Percentiles rank a stretch among this genome's conserved stretches.
Conservation (phyloP, 2,797 vertebrate genomes). For the Scolopax rusticola region DNA sequence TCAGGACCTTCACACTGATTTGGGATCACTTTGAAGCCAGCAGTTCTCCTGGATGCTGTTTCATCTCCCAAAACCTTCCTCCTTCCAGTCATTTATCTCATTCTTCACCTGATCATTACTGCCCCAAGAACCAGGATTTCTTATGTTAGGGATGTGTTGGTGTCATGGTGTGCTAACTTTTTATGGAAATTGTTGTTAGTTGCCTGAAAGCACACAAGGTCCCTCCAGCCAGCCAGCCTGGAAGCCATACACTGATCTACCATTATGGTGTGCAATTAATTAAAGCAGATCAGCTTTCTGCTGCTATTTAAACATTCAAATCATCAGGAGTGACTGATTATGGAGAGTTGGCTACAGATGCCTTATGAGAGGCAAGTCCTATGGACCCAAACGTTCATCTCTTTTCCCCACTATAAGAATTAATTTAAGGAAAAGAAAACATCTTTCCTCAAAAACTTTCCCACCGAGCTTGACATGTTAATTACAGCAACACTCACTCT, state of each 20-base stretch:
- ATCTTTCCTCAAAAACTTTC: neutral
- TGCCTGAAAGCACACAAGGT: neutral
- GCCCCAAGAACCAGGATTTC: neutral
- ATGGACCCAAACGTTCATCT: neutral
- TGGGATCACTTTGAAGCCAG: neutral
- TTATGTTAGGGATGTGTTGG: accelerated
- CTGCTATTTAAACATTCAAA: neutral
- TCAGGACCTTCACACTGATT: neutral
- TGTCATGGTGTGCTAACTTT: neutral
- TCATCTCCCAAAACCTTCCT: neutral
- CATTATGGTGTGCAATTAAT: neutral
- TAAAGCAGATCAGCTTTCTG: neutral
- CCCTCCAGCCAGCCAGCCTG: neutral
- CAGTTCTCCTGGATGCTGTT: neutral
- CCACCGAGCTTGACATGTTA: neutral
- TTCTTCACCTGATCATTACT: neutral
- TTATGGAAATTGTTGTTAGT: neutral
- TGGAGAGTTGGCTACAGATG: neutral
- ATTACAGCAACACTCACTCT: neutral
- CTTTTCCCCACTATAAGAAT: neutral
- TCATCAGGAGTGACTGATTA: neutral
- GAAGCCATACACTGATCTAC: neutral
- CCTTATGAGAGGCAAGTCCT: neutral
- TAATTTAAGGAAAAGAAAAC: neutral
- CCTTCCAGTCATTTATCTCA: neutral